Percentiles rank a stretch among this genome's conserved stretches.
phyloP scores from a whole-genome alignment of 2,797 vertebrate genomes.

The Numenius phaeopus region DNA sequence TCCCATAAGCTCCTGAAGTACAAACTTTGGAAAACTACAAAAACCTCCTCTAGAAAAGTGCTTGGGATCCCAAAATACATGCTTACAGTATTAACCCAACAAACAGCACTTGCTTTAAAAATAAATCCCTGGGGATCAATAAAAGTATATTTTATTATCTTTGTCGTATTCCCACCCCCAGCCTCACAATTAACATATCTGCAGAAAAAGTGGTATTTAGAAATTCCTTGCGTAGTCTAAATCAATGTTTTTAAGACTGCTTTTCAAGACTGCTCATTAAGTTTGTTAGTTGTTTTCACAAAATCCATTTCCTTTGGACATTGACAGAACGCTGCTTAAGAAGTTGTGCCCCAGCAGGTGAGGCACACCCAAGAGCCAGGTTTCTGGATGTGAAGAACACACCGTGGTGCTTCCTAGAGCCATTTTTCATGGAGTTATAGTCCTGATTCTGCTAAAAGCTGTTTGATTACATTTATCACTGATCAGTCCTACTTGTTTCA shows the following conservation, averaged over 20 bases:
- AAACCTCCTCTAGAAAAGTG: neutral
- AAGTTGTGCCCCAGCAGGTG: fast-evolving
- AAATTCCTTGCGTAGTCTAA: neutral
- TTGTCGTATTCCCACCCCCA: neutral
- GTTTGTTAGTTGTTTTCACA: neutral
- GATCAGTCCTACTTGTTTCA: neutral
- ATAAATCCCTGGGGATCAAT: neutral
- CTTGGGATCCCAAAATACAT: neutral
- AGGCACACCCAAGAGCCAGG: neutral
- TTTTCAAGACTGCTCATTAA: neutral
- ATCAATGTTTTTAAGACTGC: neutral
- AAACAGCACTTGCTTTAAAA: neutral
- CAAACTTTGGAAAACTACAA: neutral
- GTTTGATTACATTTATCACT: neutral
- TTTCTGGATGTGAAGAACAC: neutral
- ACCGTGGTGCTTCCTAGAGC: neutral
- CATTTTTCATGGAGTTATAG: fast-evolving
- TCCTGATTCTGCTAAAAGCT: neutral
- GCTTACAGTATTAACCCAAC: neutral
- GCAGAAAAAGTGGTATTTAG: neutral
- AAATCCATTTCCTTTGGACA: neutral
- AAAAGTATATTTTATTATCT: neutral
- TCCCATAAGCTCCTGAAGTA: neutral
- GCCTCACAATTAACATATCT: neutral
- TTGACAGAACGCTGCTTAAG: neutral